These are phyloP conservation scores for Sciurus carolinensis DNA, from an alignment of 2,797 vertebrate genomes.

Conservation along the genomic window DNA sequence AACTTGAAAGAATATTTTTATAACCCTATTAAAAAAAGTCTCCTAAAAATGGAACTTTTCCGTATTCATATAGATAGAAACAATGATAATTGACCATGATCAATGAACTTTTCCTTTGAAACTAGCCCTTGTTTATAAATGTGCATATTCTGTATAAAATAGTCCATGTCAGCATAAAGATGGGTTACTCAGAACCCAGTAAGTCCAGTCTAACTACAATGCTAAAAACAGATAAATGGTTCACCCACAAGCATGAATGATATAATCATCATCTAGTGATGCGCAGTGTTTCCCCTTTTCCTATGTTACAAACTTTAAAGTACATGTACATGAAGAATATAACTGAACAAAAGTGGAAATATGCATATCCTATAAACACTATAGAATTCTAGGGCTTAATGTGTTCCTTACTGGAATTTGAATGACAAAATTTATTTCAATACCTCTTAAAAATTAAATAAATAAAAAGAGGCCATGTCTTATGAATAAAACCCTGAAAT, in stretches of 20 bases:
- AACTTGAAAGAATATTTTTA: background rate
- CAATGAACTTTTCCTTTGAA: background rate
- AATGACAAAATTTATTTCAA: slow-evolving; percentile 24
- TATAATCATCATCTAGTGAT: background rate
- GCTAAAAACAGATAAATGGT: background rate
- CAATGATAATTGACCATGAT: background rate
- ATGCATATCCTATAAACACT: background rate
- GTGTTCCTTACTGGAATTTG: background rate
- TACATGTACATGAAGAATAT: background rate
- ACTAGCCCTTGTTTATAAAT: background rate
- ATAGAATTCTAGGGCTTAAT: background rate
- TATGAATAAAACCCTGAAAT: slow-evolving; percentile 54
- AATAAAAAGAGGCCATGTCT: slow-evolving; percentile 60
- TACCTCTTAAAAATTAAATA: slow-evolving; percentile 31
- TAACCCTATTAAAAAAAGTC: background rate
- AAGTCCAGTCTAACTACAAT: background rate
- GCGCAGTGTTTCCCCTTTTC: background rate
- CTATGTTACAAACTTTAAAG: background rate
- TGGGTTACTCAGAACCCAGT: background rate
- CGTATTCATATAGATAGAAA: background rate
- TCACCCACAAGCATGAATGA: background rate
- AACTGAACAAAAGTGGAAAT: background rate
- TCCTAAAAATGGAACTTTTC: background rate
- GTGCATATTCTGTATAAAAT: background rate
- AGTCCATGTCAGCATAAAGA: background rate